Evolutionary conservation across 2,888 invertebrate genomes (phyloP), one percentile per base, ranked within the genome.

Genomic region (Drosophila planitibia): DNA sequence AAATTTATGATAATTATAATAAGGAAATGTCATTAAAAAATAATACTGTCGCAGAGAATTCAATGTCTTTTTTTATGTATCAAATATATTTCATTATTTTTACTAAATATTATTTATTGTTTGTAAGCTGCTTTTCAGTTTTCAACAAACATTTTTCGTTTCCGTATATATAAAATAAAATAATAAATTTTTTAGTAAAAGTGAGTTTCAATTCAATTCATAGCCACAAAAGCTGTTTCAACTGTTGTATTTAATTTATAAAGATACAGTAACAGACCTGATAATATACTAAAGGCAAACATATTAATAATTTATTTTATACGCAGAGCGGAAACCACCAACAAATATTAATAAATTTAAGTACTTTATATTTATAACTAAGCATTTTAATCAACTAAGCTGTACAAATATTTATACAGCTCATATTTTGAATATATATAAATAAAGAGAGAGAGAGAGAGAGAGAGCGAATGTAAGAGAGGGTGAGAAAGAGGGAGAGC

Each of bases 371-470:
- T 49, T 49, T 25, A 16, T 4, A 10, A 19, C 4, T 25, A 39
- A 57, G 32, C 39, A 58, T 22, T 58, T 22, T 32, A 25, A 58
- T 58, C 41, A 58, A 44, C 32, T 22, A 16, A 32, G 41, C n/a
- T 41, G 30, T 30, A 22, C 16, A 58, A 58, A 44, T 59, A 59
- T 28, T 47, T n/a, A 55, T 19, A 10, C 35, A 37, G 25, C 14
- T 33, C 19, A 5, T 25, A 9, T 25, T 47, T 47, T 9, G 16
- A 25, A 47, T 25, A 16, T 47, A 16, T 47, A 25, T 47, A 22
- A 25, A 25, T 22, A 44, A 4, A 22, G 2, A 41, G 2, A 41
- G 10, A 12, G 14, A 22, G 44, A 22, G 22, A 14, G 25, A 5
- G 25, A 4, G 25, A 1, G 49, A 1, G 4, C 2, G 35, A 35